These are phyloP conservation scores for Aphis craccivora DNA, from an alignment of 1,140 invertebrate species.

Conservation along the genomic window DNA sequence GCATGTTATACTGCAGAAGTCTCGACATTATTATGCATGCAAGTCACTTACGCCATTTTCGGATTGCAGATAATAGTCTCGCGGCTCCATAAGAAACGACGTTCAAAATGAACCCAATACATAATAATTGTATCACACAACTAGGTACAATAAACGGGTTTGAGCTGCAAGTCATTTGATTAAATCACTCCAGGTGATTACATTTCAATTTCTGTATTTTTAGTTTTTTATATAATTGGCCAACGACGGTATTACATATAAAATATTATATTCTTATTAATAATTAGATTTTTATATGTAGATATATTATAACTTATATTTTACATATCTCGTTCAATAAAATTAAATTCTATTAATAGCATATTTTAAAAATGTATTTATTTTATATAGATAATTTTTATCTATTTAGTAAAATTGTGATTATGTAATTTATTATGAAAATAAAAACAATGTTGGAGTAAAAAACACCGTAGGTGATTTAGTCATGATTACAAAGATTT, in stretches of 20 bases:
- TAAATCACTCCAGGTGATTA: not conserved
- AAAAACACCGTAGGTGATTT: too few relatives aligned
- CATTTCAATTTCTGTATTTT: not conserved
- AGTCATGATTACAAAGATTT: too few relatives aligned
- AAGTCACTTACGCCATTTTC: not conserved
- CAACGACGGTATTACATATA: not conserved
- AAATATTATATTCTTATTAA: not conserved
- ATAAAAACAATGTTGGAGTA: too few relatives aligned
- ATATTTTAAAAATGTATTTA: too few relatives aligned
- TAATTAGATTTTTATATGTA: not conserved
- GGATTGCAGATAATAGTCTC: not conserved
- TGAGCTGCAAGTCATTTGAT: not conserved
- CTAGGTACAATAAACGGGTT: not conserved
- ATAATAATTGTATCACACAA: not conserved
- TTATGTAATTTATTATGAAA: too few relatives aligned
- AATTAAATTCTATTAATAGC: too few relatives aligned
- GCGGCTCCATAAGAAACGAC: too few relatives aligned
- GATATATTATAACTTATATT: not conserved
- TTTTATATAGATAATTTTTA: too few relatives aligned
- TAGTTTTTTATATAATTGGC: not conserved
- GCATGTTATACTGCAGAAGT: not conserved
- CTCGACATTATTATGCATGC: not conserved
- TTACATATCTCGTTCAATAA: too few relatives aligned
- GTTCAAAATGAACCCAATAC: not conserved
- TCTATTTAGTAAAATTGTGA: too few relatives aligned